phyloP scores from a whole-genome alignment of 2,113 vertebrate genomes.

The Cettia cetti region DNA sequence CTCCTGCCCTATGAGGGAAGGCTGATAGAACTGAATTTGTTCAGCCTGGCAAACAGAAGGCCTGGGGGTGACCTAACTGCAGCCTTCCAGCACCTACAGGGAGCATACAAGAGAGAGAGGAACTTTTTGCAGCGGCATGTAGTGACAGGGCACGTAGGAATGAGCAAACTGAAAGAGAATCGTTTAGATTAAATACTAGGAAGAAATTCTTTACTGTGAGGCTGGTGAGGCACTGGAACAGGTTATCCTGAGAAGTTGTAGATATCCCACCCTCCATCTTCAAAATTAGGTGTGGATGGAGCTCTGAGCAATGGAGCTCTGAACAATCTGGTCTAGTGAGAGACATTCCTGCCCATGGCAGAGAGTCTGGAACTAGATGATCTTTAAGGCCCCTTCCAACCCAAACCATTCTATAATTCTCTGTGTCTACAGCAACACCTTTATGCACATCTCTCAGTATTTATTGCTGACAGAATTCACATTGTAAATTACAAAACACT shows the following conservation, averaged over 20 bases:
- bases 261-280: background rate
- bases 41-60: background rate
- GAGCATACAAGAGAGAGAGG: background rate
- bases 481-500: background rate
- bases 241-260: accelerated
- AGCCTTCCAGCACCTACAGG: background rate
- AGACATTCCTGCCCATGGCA: background rate
- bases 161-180: background rate
- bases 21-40: background rate
- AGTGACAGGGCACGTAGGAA: background rate
- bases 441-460: background rate
- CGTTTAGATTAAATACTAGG: background rate
- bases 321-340: background rate
- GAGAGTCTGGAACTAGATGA: background rate
- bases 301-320: background rate
- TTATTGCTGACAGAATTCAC: background rate
- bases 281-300: background rate
- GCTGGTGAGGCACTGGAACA: background rate
- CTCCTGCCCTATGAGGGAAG: background rate
- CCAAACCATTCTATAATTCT: background rate
- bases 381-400: background rate
- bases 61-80: background rate
- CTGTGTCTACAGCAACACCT: background rate
- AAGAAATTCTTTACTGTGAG: background rate
- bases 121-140: background rate